phyloP scores from a whole-genome alignment of 2,888 invertebrate genomes.

The Philereme vetulata region DNA sequence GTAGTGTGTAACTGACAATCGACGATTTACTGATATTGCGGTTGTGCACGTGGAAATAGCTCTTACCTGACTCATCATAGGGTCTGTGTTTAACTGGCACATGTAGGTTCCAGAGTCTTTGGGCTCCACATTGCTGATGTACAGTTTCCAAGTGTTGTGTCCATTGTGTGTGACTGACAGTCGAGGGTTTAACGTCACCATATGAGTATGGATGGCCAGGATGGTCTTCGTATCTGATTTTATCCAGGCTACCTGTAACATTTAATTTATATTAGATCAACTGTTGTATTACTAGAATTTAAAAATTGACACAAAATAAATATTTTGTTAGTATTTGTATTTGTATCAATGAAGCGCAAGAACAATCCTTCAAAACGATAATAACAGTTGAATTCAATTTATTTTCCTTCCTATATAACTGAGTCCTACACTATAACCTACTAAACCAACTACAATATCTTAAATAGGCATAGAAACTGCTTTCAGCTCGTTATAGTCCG shows the following conservation, averaged over 20 bases:
- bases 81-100: conserved; percentile 97
- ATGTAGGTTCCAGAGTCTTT: conserved; percentile 96
- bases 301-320: too few relatives aligned
- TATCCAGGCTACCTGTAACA: conserved; percentile 93
- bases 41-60: conserved; percentile 1
- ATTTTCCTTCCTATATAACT: too few relatives aligned
- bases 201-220: conserved; percentile 93
- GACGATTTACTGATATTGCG: not conserved
- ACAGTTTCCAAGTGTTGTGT: conserved; percentile 96
- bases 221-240: conserved; percentile 95
- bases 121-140: conserved; percentile 93
- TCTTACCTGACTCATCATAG: conserved; percentile 93
- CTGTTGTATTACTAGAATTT: too few relatives aligned
- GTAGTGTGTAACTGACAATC: not conserved
- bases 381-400: too few relatives aligned
- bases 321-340: too few relatives aligned
- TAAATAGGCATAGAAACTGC: too few relatives aligned
- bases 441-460: too few relatives aligned
- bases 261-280: not conserved
- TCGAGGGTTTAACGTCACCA: conserved; percentile 93
- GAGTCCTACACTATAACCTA: too few relatives aligned
- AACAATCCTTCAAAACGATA: too few relatives aligned
- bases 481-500: too few relatives aligned
- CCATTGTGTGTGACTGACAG: conserved; percentile 95
- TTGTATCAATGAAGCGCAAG: too few relatives aligned